These are phyloP conservation scores for Eristalis pertinax DNA, from an alignment of 2,888 invertebrate genomes.

Conservation along the genomic window DNA sequence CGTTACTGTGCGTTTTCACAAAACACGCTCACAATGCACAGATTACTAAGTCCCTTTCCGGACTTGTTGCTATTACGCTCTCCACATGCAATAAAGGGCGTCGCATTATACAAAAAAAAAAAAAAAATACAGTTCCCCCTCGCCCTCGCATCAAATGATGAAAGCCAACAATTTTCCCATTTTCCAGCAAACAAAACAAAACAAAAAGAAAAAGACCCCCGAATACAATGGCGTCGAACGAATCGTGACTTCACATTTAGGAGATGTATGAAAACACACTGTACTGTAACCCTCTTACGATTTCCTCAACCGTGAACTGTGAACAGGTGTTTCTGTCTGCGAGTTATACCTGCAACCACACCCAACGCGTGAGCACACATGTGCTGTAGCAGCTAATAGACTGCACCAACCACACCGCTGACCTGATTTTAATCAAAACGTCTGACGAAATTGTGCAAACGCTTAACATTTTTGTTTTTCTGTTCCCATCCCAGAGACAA, in stretches of 20 bases:
- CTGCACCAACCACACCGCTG: neutral
- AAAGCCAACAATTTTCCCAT: constrained; percentile 16
- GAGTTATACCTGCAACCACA: neutral
- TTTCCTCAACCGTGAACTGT: constrained; percentile 44
- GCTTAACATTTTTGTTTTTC: neutral
- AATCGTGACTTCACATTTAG: constrained; percentile 27
- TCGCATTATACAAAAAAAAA: constrained; percentile 29
- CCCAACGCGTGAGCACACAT: neutral
- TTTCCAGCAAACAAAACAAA: neutral
- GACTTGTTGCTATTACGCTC: constrained; percentile 47
- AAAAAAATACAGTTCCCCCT: constrained; percentile 26
- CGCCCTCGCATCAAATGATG: neutral
- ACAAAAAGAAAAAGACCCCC: neutral
- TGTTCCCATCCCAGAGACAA: neutral
- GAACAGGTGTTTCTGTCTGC: constrained; percentile 27
- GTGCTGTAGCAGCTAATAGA: neutral
- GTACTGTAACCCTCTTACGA: constrained; percentile 40
- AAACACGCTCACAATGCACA: constrained; percentile 24
- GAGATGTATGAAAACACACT: neutral
- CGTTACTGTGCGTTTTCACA: constrained; percentile 11
- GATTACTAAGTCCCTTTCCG: constrained; percentile 50
- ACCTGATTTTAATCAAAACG: neutral
- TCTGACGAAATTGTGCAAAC: neutral
- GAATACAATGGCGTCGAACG: constrained; percentile 1
- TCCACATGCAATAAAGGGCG: constrained; percentile 8